Percentiles rank a stretch among this genome's conserved stretches.
phyloP scores from a whole-genome alignment of 2,113 vertebrate genomes.

The Craseonycteris thonglongyai region DNA sequence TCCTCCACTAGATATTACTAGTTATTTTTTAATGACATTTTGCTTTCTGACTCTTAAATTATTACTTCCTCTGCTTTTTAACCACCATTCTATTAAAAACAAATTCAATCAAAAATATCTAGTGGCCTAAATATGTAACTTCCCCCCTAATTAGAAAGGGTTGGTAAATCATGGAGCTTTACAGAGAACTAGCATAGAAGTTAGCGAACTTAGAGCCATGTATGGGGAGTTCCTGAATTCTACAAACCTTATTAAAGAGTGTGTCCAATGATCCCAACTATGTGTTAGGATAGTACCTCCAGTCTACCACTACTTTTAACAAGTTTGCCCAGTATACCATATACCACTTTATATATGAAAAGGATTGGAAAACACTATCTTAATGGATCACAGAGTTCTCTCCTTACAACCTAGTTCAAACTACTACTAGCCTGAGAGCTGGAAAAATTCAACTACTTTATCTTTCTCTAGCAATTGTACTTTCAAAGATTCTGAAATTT shows the following conservation, averaged over 20 bases:
- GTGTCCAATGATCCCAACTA: not conserved
- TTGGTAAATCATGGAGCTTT: not conserved
- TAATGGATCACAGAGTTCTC: not conserved
- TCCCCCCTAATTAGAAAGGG: not conserved
- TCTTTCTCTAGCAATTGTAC: not conserved
- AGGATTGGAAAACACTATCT: not conserved
- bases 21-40: slow-evolving; percentile 5
- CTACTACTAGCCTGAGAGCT: not conserved
- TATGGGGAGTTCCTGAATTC: not conserved
- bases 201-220: not conserved
- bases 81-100: not conserved
- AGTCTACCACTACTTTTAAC: not conserved
- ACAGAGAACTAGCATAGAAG: not conserved
- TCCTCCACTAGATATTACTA: not conserved
- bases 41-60: not conserved
- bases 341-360: not conserved
- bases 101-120: not conserved
- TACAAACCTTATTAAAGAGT: not conserved
- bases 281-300: not conserved
- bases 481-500: not conserved
- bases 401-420: not conserved
- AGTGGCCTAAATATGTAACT: not conserved
- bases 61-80: not conserved
- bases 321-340: not conserved
- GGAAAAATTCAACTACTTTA: not conserved